Evolutionary conservation across 1,140 invertebrate genomes (phyloP).

Genomic region (Onthophagus taurus): DNA sequence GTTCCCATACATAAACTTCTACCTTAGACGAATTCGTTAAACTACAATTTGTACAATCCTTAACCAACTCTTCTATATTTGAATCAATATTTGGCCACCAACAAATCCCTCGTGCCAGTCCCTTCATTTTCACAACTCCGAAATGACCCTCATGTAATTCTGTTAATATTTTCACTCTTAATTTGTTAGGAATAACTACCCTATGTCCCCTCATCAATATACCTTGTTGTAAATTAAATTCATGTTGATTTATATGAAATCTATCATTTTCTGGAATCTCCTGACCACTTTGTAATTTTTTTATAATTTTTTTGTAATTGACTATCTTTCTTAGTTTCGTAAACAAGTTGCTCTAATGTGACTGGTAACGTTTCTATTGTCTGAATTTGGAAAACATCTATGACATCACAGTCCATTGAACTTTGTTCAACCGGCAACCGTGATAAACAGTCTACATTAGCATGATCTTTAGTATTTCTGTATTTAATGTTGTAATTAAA

Average conservation of each 20-base stretch:
- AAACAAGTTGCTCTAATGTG: no score
- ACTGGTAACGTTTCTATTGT: no score
- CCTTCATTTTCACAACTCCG: constrained; percentile 9
- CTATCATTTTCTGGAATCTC: neutral
- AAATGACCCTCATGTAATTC: constrained; percentile 7
- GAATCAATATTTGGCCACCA: constrained; percentile 1
- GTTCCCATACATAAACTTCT: neutral
- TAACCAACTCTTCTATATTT: constrained; percentile 6
- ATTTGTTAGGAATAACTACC: constrained; percentile 6
- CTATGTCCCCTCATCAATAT: neutral
- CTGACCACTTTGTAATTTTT: neutral
- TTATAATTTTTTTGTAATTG: no score
- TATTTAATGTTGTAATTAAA: constrained; percentile 18
- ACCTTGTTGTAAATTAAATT: constrained; percentile 9
- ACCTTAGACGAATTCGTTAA: constrained; percentile 2
- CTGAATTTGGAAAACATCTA: neutral
- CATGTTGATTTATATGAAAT: constrained; percentile 2
- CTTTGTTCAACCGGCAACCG: constrained; percentile 4
- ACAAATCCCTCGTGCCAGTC: neutral
- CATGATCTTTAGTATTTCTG: constrained; percentile 11
- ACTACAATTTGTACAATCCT: neutral
- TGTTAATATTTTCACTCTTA: neutral
- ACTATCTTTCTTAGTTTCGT: no score
- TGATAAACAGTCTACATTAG: constrained; percentile 12
- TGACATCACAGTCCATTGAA: neutral